These are phyloP conservation scores for Pedicia rivosa DNA, from an alignment of 2,888 invertebrate species.

Conservation along the genomic window DNA sequence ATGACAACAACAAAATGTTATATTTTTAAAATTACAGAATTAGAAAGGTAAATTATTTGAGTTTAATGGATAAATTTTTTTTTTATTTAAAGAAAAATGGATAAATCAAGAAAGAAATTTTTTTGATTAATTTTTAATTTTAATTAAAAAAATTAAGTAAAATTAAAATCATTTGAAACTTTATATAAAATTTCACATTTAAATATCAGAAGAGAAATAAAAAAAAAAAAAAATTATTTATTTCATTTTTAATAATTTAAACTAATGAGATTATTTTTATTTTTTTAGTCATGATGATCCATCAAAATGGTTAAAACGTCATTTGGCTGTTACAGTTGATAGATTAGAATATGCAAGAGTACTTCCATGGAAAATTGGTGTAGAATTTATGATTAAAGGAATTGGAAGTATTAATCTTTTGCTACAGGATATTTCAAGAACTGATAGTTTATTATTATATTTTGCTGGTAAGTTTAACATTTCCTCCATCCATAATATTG, in stretches of 20 bases:
- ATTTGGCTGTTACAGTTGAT: conserved; percentile 31
- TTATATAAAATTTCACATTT: too few relatives aligned
- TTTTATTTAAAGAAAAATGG: too few relatives aligned
- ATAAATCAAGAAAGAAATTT: too few relatives aligned
- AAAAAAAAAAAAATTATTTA: conserved; percentile 1
- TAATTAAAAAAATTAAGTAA: too few relatives aligned
- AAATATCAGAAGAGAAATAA: too few relatives aligned
- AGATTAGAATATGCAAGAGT: conserved; percentile 31
- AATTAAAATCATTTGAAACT: too few relatives aligned
- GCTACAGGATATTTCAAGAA: conserved; percentile 35
- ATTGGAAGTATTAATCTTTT: conserved; percentile 27
- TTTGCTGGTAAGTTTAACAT: conserved; percentile 33
- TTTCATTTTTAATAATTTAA: conserved; percentile 5
- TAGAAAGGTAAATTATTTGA: conserved; percentile 25
- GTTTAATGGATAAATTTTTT: too few relatives aligned
- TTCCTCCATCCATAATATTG: too few relatives aligned
- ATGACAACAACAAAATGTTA: conserved; percentile 37
- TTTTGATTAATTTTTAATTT: too few relatives aligned
- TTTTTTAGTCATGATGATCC: conserved; percentile 32
- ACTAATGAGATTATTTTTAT: conserved; percentile 3
- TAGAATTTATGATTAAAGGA: conserved; percentile 31
- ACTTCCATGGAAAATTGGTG: conserved; percentile 39
- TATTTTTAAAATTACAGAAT: conserved; percentile 31
- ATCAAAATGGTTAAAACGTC: conserved; percentile 35
- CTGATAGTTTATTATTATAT: conserved; percentile 34